A percentile compares a stretch with the other conserved stretches of the same genome.
These are phyloP conservation scores for Stylophora pistillata DNA, from an alignment of 64 coral and sea anemone species.

Conservation along the genomic window DNA sequence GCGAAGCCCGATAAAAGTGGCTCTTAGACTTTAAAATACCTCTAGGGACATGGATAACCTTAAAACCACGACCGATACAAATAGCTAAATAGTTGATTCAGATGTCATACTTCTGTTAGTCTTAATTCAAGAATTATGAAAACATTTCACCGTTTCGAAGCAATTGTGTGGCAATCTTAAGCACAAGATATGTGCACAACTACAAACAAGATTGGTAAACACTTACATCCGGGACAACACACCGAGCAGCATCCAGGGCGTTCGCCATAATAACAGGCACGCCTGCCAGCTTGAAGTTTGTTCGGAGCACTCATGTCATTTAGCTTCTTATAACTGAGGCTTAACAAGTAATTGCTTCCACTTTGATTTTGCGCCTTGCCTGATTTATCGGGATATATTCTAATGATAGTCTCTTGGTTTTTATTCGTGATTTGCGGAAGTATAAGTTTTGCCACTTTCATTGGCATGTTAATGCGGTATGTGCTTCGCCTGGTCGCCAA, in stretches of 20 bases:
- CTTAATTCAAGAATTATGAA: too few species aligned
- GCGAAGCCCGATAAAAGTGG: too few species aligned
- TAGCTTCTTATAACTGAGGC: slow-evolving; percentile 31
- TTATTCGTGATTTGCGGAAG: slow-evolving; percentile 61
- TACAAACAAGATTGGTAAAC: neutral
- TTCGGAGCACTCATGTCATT: neutral
- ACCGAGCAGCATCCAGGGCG: slow-evolving; percentile 23
- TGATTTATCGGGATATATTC: slow-evolving; percentile 50
- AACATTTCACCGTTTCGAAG: too few species aligned
- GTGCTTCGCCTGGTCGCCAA: slow-evolving; percentile 22
- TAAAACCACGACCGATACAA: too few species aligned
- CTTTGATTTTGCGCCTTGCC: slow-evolving; percentile 6
- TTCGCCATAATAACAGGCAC: neutral
- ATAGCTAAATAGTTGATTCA: too few species aligned
- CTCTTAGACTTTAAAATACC: too few species aligned
- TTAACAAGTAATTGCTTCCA: slow-evolving; percentile 16
- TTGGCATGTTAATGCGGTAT: slow-evolving; percentile 31
- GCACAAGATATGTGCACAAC: too few species aligned
- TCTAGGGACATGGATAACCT: too few species aligned
- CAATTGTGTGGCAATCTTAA: too few species aligned
- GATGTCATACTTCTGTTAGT: too few species aligned
- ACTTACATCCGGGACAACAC: slow-evolving; percentile 48
- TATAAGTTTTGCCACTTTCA: slow-evolving; percentile 56
- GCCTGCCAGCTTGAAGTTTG: neutral
- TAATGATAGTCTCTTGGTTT: slow-evolving; percentile 65